These are phyloP conservation scores for Helicorthomorpha holstii DNA, from an alignment of 1,140 invertebrate genomes.

Conservation along the genomic window DNA sequence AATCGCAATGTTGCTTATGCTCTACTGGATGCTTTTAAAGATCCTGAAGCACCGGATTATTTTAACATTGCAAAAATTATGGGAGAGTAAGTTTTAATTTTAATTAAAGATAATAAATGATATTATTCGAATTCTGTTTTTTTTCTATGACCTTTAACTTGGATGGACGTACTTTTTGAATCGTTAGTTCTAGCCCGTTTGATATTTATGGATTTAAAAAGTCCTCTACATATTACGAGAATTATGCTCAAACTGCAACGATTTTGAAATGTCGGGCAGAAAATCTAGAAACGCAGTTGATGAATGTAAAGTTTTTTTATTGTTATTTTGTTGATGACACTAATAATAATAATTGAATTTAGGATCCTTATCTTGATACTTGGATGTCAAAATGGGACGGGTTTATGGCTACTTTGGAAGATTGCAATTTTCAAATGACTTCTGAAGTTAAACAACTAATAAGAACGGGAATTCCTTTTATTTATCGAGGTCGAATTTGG, in stretches of 20 bases:
- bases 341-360: constrained; percentile 1
- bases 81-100: too few relatives aligned
- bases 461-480: constrained; percentile 21
- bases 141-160: too few relatives aligned
- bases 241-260: neutral
- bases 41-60: neutral
- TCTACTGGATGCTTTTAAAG: neutral
- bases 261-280: neutral
- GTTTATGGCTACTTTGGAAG: constrained; percentile 21
- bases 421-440: constrained; percentile 17
- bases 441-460: constrained; percentile 21
- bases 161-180: neutral
- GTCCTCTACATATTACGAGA: neutral
- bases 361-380: constrained; percentile 14
- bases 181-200: neutral
- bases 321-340: neutral
- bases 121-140: too few relatives aligned
- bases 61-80: neutral
- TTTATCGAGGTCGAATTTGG: constrained; percentile 23
- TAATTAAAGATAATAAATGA: neutral
- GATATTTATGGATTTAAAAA: neutral
- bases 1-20: too few relatives aligned
- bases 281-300: neutral
- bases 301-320: neutral
- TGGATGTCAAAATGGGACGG: constrained; percentile 28